Base-by-base conservation (phyloP, 1,140 invertebrate genomes). In the Zeugodacus cucurbitae region DNA sequence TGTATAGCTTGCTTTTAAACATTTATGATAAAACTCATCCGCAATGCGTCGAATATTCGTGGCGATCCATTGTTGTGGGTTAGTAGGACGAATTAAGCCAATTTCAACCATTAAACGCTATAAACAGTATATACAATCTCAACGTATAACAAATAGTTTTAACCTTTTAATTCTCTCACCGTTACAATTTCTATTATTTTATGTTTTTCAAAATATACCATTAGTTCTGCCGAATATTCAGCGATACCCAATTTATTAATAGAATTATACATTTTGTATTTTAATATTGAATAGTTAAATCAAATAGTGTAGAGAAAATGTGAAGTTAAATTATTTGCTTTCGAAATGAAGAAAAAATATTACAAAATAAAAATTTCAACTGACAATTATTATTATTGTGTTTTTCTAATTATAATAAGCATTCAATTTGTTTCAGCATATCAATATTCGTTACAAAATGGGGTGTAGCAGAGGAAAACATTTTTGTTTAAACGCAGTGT, bases 131-230 rank as follows among this genome's bases (percentile, higher is more conserved):
- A 41, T 58, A n/a, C 3, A 70, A 20, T 37, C 8, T 29, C 10
- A 70, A 32, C 7, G 17, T 20, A 34, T 26, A 14, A 4, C 64
- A 3, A 70, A 17, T 70, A 17, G 1, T 26, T 67, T 74, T 7
- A 10, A 11, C 41, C 26, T 41, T 44, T 57, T 26, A 62, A 74
- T 20, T 14, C 8, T 34, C 20, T 87, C 67, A 86, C 88, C 58
- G 91, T 91, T 89, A 93, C 89, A 3, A 93, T 88, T 5, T 93
- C 92, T 86, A 93, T 78, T n/a, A 93, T 74, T 87, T 91, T 92
- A 88, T 93, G 91, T 48, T 90, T 91, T 67, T 93, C 92, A 0
- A 93, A 89, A n/a, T 92, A 93, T 2, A 89, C 90, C 92, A 92
- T 92, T 0, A 90, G 89, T 10, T 67, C 88, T 0, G 92, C 92